Conservation (phyloP, 2,113 vertebrate genomes). For the Esox niger region DNA sequence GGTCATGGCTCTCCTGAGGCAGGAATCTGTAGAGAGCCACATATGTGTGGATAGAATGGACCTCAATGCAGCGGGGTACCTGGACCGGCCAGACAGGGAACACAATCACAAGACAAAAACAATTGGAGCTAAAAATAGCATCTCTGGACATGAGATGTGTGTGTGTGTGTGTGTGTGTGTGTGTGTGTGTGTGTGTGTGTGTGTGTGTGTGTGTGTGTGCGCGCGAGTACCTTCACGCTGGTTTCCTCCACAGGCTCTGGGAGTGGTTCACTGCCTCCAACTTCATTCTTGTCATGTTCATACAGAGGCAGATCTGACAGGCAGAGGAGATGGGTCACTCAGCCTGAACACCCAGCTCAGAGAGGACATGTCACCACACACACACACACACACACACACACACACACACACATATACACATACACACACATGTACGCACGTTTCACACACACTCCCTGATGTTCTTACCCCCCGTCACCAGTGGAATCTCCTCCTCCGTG, state of each 20-base stretch:
- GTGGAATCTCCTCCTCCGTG: conserved; percentile 58
- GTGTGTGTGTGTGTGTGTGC: too few species aligned
- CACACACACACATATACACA: neutral
- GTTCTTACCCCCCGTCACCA: conserved; percentile 61
- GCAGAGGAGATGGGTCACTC: conserved; percentile 4
- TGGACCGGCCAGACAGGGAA: conserved; percentile 34
- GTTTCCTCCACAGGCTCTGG: conserved; percentile 46
- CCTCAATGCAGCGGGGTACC: conserved; percentile 72
- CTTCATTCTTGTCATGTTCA: conserved; percentile 49
- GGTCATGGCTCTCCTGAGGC: conserved; percentile 86
- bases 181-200: neutral
- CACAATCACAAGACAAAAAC: conserved; percentile 9
- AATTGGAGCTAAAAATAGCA: neutral
- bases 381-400: neutral
- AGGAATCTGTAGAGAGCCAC: conserved; percentile 89
- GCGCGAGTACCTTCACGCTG: conserved; percentile 32
- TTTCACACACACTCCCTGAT: neutral
- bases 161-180: too few species aligned
- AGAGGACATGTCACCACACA: neutral
- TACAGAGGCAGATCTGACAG: conserved; percentile 45
- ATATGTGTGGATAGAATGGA: conserved; percentile 86
- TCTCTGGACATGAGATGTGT: neutral
- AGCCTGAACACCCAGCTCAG: conserved; percentile 15
- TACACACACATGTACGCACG: neutral
- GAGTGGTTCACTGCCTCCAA: conserved; percentile 26